Evolutionary conservation across 2,888 invertebrate genomes (phyloP).

Genomic region (Frankliniella fusca): DNA sequence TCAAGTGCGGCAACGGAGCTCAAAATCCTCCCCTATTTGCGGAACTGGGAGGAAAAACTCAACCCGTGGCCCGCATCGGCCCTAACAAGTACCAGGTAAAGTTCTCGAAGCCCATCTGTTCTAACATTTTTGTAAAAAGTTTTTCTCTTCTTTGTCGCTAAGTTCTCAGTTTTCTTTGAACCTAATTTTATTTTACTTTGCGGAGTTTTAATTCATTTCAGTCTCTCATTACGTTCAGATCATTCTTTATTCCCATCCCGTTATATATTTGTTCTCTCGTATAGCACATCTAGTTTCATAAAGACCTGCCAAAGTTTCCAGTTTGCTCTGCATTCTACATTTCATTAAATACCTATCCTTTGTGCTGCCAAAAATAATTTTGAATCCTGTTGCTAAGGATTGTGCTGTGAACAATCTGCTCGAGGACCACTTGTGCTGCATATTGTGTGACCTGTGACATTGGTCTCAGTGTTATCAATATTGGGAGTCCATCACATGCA

Average conservation of each 20-base stretch:
- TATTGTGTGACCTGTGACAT: too few species aligned
- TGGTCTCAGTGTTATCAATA: too few species aligned
- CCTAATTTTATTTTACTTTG: too few species aligned
- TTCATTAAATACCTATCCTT: neutral
- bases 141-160: too few species aligned
- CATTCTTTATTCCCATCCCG: neutral
- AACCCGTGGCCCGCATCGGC: conserved; percentile 66
- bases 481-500: too few species aligned
- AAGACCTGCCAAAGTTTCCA: neutral
- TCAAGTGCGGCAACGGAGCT: conserved; percentile 69
- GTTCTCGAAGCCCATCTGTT: too few species aligned
- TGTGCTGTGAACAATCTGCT: too few species aligned
- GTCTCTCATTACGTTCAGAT: neutral
- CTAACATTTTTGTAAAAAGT: too few species aligned
- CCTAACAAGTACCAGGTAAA: conserved; percentile 70
- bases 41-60: conserved; percentile 78
- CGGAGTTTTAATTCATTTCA: neutral
- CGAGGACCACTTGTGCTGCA: too few species aligned
- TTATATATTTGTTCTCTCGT: neutral
- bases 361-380: too few species aligned
- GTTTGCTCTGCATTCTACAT: neutral
- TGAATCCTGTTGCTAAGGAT: too few species aligned
- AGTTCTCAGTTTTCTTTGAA: too few species aligned
- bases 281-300: neutral
- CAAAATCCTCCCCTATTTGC: conserved; percentile 77